Conservation (phyloP, 2,888 invertebrate species). For the Acanthococcus lagerstroemiae region DNA sequence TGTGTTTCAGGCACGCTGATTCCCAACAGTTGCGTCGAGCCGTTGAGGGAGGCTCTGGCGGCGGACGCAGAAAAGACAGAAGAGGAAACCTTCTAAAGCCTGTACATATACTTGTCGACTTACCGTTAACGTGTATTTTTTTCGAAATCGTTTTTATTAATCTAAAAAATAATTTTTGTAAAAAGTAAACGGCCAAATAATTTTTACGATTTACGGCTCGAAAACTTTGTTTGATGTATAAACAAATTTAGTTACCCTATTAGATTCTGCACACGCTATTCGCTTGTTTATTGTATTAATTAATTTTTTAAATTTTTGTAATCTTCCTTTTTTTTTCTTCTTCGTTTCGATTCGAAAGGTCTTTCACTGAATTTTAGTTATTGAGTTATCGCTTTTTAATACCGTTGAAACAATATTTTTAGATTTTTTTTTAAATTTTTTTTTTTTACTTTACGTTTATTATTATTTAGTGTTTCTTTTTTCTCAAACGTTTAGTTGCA, state of each 20-base stretch:
- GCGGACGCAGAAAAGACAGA: slow-evolving; percentile 56
- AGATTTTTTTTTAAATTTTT: background rate
- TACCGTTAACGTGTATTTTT: background rate
- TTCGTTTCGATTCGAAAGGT: background rate
- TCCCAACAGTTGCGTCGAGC: slow-evolving; percentile 78
- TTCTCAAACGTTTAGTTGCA: background rate
- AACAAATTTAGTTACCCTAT: slow-evolving; percentile 25
- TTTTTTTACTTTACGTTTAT: background rate
- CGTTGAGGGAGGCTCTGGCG: slow-evolving; percentile 64
- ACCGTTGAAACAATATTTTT: background rate
- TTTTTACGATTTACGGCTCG: background rate
- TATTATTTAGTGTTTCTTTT: background rate
- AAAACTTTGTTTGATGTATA: background rate
- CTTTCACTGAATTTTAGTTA: background rate
- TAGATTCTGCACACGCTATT: slow-evolving; percentile 24
- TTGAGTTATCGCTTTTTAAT: slow-evolving; percentile 13
- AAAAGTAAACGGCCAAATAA: no score
- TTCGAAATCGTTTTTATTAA: background rate
- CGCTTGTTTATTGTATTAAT: background rate
- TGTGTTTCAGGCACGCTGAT: slow-evolving; percentile 61
- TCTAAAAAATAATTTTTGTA: background rate
- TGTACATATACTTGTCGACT: no score
- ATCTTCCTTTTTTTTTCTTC: background rate
- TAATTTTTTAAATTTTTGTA: background rate
- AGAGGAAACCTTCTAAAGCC: slow-evolving; percentile 30